Conservation (phyloP, 2,888 invertebrate genomes). For the Julus scanicus region DNA sequence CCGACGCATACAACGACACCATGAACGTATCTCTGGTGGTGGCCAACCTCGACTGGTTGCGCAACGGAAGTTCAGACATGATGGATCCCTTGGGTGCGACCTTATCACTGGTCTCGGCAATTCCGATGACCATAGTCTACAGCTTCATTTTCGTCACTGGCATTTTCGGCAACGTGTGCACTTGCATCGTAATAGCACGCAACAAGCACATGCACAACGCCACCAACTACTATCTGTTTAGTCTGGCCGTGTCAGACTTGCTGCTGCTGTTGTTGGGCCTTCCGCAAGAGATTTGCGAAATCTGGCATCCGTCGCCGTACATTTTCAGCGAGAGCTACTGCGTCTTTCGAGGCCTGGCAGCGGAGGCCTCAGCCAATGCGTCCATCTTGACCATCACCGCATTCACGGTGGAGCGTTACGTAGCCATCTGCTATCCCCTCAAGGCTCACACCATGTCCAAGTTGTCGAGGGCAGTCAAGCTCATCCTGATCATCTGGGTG, state of each 20-base stretch:
- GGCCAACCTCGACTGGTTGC: neutral
- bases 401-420: conserved; percentile 87
- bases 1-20: neutral
- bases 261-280: conserved; percentile 81
- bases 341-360: conserved; percentile 79
- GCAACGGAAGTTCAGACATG: too few relatives aligned
- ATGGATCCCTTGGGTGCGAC: too few relatives aligned
- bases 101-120: conserved; percentile 52
- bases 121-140: conserved; percentile 74
- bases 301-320: conserved; percentile 78
- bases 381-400: conserved; percentile 82
- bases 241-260: conserved; percentile 83
- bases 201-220: conserved; percentile 86
- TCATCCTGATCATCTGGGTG: conserved; percentile 83
- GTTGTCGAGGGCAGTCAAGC: conserved; percentile 81
- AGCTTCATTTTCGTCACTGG: conserved; percentile 78
- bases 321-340: conserved; percentile 80
- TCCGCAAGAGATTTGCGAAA: conserved; percentile 80
- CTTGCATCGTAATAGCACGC: conserved; percentile 80
- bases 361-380: conserved; percentile 76
- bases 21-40: conserved; percentile 17
- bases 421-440: conserved; percentile 88
- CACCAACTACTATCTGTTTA: conserved; percentile 85
- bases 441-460: conserved; percentile 85
- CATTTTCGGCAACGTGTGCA: conserved; percentile 81